Evolutionary conservation across 2,113 vertebrate species (phyloP).

Genomic region (Engraulis encrasicolus): DNA sequence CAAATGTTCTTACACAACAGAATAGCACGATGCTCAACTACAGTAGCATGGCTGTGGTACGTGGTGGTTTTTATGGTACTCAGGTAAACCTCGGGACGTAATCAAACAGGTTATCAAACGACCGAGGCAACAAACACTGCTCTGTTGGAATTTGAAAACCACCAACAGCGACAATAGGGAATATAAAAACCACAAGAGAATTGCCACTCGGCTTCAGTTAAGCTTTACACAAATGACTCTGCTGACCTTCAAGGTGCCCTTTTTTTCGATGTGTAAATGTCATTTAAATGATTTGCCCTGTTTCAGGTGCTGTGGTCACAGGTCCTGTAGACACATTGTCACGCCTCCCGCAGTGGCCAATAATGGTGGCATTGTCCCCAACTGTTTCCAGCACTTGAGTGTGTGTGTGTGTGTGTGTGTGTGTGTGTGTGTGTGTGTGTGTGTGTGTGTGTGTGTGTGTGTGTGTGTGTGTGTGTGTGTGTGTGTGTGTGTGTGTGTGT

Average conservation of each 20-base stretch:
- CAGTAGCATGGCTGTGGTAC: not conserved
- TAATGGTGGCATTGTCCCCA: constrained; percentile 65
- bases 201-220: not conserved
- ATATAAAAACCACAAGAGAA: not conserved
- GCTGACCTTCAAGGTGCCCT: constrained; percentile 28
- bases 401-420: constrained; percentile 54
- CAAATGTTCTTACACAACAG: not conserved
- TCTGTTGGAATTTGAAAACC: not conserved
- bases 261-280: constrained; percentile 41
- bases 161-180: constrained; percentile 46
- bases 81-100: not conserved
- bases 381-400: constrained; percentile 18
- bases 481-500: constrained; percentile 50
- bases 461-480: constrained; percentile 55
- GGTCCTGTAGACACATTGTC: constrained; percentile 48
- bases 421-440: constrained; percentile 52
- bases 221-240: constrained; percentile 6
- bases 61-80: not conserved
- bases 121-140: not conserved
- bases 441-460: constrained; percentile 50
- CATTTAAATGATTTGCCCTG: constrained; percentile 59
- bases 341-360: constrained; percentile 39
- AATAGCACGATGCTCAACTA: not conserved
- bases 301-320: constrained; percentile 42
- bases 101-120: constrained; percentile 9